phyloP scores from a whole-genome alignment of 1,140 invertebrate genomes.

The Maniola jurtina region DNA sequence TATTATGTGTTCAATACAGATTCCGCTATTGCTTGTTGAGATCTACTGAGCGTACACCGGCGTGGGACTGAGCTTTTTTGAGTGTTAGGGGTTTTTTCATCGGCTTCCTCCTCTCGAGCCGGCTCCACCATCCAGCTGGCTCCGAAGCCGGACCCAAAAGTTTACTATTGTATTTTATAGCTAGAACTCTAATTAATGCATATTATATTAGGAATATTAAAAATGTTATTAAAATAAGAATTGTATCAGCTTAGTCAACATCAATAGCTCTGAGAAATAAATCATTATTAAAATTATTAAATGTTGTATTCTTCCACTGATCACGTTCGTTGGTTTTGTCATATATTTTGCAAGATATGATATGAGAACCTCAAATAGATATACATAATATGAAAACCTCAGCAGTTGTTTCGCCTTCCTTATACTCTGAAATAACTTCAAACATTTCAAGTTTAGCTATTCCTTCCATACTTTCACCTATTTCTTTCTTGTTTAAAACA shows the following conservation, averaged over 20 bases:
- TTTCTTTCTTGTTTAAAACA: too few species aligned
- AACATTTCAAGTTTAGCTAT: too few species aligned
- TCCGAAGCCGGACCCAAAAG: constrained; percentile 52
- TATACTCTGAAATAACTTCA: too few species aligned
- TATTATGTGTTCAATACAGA: constrained; percentile 18
- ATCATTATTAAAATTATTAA: constrained; percentile 78
- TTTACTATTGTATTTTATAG: constrained; percentile 75
- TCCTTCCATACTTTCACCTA: too few species aligned
- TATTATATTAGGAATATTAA: constrained; percentile 75
- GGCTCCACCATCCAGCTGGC: constrained; percentile 47
- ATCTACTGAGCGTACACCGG: constrained; percentile 12
- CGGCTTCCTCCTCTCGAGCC: constrained; percentile 35
- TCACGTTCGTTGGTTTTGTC: constrained; percentile 18
- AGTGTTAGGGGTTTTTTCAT: constrained; percentile 34
- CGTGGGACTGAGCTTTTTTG: constrained; percentile 24
- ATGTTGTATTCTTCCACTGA: constrained; percentile 63
- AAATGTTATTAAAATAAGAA: constrained; percentile 75
- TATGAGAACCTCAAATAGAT: neutral
- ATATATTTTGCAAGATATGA: neutral
- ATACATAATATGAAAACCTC: neutral
- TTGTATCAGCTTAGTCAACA: constrained; percentile 78
- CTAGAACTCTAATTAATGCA: constrained; percentile 76
- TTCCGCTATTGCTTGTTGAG: constrained; percentile 16
- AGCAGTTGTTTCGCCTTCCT: too few species aligned
- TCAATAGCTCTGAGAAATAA: constrained; percentile 77